Base-by-base conservation (phyloP, 2,113 vertebrate species). In the Clarias gariepinus region DNA sequence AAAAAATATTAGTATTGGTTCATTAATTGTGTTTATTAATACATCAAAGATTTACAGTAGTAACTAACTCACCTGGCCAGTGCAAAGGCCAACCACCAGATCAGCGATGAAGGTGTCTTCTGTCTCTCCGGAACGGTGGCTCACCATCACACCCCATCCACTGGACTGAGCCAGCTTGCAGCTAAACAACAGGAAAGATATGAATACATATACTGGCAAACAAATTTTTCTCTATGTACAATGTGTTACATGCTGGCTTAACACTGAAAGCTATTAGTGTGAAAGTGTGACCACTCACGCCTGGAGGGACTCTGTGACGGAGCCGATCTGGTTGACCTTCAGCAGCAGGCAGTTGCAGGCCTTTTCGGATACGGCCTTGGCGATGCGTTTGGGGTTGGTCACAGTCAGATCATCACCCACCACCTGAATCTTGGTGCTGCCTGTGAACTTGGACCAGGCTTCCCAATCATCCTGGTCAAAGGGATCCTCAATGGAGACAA, bases 261-360 rank as follows among this genome's bases (percentile, higher is more conserved):
- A 71, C 57, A 36, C 4, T 15, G 57, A 60, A 60, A 33, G 18
- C 7, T 0, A 33, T 58, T 16, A 79, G 47, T 8, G 30, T 36
- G 41, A 41, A 6, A 6, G 57, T 16, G 53, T 19, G 19, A 60
- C 86, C 47, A 96, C 98, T 96, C 88, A 99, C 98, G 98, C 98
- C 93, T 99, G 94, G 69, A 99, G 95, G 16, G 98, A 99, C 94
- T 99, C 98, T 0, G 97, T 98, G 90, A 99, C 98, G 0, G 97
- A 97, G 93, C 98, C 98, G 0, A 99, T 99, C 96, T 99, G 98
- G 95, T 99, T 99, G 92, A 99, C 98, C 92, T 99, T 99, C 21
- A 99, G 97, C 2, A 99, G 95, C 23, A 99, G 97, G 92, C 98
- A 99, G 95, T 99, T 99, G 95, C 98, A 99, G 57, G 98, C 91